Evolutionary conservation across 2,797 vertebrate species (phyloP), one percentile per base, ranked within the genome.

Genomic region (Sylvia borin): DNA sequence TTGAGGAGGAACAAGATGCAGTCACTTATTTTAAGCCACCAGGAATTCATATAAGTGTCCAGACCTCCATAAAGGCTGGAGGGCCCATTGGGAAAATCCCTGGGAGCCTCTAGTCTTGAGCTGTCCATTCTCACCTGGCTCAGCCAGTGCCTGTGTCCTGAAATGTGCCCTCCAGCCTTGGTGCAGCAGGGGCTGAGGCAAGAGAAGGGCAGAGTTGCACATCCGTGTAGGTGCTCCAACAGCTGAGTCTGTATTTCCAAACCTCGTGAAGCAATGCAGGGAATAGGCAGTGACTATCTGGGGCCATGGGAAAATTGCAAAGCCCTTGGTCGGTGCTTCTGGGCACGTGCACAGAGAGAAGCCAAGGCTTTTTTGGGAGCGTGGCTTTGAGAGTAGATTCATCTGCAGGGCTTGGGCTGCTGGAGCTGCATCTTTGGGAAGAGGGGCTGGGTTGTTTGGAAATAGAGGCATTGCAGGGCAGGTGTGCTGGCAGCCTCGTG

Each of bases 221-320:
- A 38, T 55, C 60, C 0, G 0, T 25, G 14, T 16, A 14, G 68
- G 48, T 55, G 38, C 27, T 87, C 38, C 51, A 57, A 0, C 40
- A 61, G 47, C 90, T 77, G 64, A 42, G 21, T 18, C 57, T 88
- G 48, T 38, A 3, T 94, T 83, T 81, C 3, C 4, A 61, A 64
- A 84, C 32, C 15, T 3, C 1, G 1, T 84, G 80, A 70, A 70
- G 72, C 83, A 75, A 68, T 20, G 66, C 2, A n/a, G 50, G 73
- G 57, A 90, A 57, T 20, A 14, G 32, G 61, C 85, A 90, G 3
- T 0, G 32, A 6, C 57, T 79, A 76, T 38, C 31, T 1, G 11
- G 53, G 65, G 71, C 18, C 32, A 3, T 21, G 70, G 27, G 68
- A 54, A 81, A 65, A 26, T 34, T 0, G 0, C 1, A 7, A 60